Evolutionary conservation across 1,140 invertebrate species (phyloP).

Genomic region (Conopomorpha cramerella): DNA sequence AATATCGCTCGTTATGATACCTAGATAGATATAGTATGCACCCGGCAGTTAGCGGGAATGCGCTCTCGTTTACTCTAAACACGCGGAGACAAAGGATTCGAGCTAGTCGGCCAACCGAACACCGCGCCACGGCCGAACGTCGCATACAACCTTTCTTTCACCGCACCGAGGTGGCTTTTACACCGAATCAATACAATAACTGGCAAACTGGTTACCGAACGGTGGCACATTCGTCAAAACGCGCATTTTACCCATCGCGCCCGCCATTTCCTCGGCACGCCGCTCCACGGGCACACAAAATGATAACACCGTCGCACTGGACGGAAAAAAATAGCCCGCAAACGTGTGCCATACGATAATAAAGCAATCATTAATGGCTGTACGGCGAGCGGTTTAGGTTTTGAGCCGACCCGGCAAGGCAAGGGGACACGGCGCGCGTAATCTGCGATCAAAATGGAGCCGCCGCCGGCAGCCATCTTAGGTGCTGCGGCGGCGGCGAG

Average conservation of each 20-base stretch:
- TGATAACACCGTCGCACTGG: slow-evolving; percentile 22
- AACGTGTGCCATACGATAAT: slow-evolving; percentile 44
- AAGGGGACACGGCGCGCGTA: slow-evolving; percentile 34
- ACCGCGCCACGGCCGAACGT: too few species aligned
- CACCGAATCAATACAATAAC: slow-evolving; percentile 41
- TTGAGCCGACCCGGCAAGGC: too few species aligned
- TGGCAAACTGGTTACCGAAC: too few species aligned
- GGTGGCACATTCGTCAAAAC: slow-evolving; percentile 2
- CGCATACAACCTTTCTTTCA: too few species aligned
- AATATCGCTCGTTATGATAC: too few species aligned
- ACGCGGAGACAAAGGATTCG: too few species aligned
- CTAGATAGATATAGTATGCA: too few species aligned
- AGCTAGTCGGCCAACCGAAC: too few species aligned
- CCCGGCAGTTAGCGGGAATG: too few species aligned
- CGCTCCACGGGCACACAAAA: slow-evolving; percentile 5
- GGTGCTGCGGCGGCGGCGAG: slow-evolving; percentile 48
- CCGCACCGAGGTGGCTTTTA: too few species aligned
- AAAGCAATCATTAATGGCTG: slow-evolving; percentile 17
- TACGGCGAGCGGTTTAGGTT: slow-evolving; percentile 35
- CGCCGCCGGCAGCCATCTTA: slow-evolving; percentile 54
- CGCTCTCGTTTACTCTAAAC: too few species aligned
- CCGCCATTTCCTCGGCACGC: slow-evolving; percentile 8
- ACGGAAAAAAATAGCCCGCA: slow-evolving; percentile 46
- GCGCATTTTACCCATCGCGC: slow-evolving; percentile 2
- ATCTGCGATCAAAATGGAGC: slow-evolving; percentile 58